phyloP scores from a whole-genome alignment of 2,888 invertebrate species.

The Bibio marci region DNA sequence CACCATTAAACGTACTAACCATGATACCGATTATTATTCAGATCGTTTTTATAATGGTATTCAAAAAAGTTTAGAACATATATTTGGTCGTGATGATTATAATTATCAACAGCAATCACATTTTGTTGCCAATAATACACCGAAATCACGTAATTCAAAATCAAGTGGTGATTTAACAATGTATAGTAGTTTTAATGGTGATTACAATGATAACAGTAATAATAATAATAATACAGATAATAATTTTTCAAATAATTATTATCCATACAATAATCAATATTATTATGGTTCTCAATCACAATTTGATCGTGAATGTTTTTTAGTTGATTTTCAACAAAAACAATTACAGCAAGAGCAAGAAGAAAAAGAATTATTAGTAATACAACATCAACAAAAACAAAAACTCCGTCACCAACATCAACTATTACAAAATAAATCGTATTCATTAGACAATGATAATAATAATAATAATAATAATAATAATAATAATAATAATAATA shows the following conservation, averaged over 20 bases:
- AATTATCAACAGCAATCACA: background rate
- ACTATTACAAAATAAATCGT: constrained; percentile 6
- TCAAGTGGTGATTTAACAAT: constrained; percentile 27
- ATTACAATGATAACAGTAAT: constrained; percentile 11
- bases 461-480: constrained; percentile 6
- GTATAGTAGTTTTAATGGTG: constrained; percentile 21
- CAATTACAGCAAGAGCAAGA: constrained; percentile 7
- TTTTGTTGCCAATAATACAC: background rate
- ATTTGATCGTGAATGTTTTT: constrained; percentile 27
- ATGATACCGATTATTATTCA: background rate
- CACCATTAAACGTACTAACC: no score
- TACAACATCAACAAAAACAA: background rate
- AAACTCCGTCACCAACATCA: background rate
- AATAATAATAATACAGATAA: constrained; percentile 9
- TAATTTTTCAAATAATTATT: constrained; percentile 16
- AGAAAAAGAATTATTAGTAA: background rate
- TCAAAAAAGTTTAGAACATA: constrained; percentile 23
- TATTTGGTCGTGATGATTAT: constrained; percentile 17
- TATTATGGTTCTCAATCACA: constrained; percentile 24
- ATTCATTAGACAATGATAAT: constrained; percentile 12
- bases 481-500: constrained; percentile 5
- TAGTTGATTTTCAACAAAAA: constrained; percentile 13
- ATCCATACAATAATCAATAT: constrained; percentile 6
- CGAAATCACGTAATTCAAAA: constrained; percentile 18
- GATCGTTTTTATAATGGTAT: constrained; percentile 26